Evolutionary conservation across 2,797 vertebrate genomes (phyloP).

Genomic region (Takifugu ocellatus): DNA sequence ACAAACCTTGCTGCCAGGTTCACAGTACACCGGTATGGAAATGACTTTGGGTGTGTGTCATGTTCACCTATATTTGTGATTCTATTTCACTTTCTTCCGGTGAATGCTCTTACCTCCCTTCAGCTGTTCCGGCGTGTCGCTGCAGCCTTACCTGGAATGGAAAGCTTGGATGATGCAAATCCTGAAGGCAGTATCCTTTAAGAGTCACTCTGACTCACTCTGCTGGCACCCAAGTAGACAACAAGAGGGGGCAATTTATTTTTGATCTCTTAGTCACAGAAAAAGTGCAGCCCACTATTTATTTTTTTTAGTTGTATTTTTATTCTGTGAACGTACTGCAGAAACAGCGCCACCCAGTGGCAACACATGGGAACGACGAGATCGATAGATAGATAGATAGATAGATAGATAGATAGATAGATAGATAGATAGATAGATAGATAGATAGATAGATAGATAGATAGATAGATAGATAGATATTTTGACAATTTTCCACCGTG

Average conservation of each 20-base stretch:
- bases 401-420: too few relatives aligned
- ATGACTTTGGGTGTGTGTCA: background rate
- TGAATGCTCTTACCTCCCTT: background rate
- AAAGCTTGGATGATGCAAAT: conserved; percentile 89
- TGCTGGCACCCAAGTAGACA: conserved; percentile 30
- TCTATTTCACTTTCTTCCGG: background rate
- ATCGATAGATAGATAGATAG: too few relatives aligned
- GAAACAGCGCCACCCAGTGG: conserved; percentile 44
- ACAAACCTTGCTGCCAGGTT: too few relatives aligned
- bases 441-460: too few relatives aligned
- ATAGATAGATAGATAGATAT: too few relatives aligned
- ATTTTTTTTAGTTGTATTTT: too few relatives aligned
- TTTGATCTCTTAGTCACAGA: conserved; percentile 60
- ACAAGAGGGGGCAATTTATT: conserved; percentile 43
- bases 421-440: too few relatives aligned
- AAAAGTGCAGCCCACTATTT: too few relatives aligned
- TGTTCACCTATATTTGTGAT: background rate
- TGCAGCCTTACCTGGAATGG: conserved; percentile 92
- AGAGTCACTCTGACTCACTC: conserved; percentile 34
- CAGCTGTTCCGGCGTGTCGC: conserved; percentile 92
- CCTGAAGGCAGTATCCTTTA: conserved; percentile 98
- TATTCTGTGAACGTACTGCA: too few relatives aligned
- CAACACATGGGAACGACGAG: background rate
- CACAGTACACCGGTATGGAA: too few relatives aligned
- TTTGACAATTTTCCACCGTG: too few relatives aligned